phyloP scores from a whole-genome alignment of 2,113 vertebrate species.

The Podarcis cretensis region DNA sequence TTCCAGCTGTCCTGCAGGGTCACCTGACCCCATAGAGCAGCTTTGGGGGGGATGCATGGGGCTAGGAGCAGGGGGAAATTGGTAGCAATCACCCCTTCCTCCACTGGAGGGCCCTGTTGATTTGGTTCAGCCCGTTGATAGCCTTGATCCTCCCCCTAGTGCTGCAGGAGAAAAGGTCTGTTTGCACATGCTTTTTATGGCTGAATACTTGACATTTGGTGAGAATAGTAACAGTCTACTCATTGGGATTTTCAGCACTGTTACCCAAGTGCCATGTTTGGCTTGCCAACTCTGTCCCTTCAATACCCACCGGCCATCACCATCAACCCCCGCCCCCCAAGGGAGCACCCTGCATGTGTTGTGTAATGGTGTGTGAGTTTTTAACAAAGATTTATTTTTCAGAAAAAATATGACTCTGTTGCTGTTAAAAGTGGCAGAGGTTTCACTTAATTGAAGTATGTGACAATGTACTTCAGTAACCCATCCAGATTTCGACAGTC shows the following conservation, averaged over 20 bases:
- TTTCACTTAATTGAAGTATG: conserved; percentile 71
- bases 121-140: neutral
- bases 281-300: conserved; percentile 78
- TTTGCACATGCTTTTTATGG: conserved; percentile 60
- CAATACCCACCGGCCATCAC: conserved; percentile 63
- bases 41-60: neutral
- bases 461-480: conserved; percentile 58
- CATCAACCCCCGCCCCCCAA: conserved; percentile 54
- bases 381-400: conserved; percentile 71
- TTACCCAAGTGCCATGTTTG: conserved; percentile 78
- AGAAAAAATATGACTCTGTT: conserved; percentile 72
- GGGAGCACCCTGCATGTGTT: conserved; percentile 78
- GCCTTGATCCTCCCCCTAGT: neutral
- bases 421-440: conserved; percentile 69
- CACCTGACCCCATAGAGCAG: neutral
- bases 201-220: conserved; percentile 51
- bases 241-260: conserved; percentile 68
- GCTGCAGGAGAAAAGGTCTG: conserved; percentile 38
- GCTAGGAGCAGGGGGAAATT: neutral
- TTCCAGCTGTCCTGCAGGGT: neutral
- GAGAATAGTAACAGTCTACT: conserved; percentile 40
- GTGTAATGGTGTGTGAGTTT: conserved; percentile 58
- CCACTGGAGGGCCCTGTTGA: neutral
- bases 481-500: conserved; percentile 69
- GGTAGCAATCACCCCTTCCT: neutral